Evolutionary conservation across 2,113 vertebrate genomes (phyloP).

Genomic region (Myotis davidii): DNA sequence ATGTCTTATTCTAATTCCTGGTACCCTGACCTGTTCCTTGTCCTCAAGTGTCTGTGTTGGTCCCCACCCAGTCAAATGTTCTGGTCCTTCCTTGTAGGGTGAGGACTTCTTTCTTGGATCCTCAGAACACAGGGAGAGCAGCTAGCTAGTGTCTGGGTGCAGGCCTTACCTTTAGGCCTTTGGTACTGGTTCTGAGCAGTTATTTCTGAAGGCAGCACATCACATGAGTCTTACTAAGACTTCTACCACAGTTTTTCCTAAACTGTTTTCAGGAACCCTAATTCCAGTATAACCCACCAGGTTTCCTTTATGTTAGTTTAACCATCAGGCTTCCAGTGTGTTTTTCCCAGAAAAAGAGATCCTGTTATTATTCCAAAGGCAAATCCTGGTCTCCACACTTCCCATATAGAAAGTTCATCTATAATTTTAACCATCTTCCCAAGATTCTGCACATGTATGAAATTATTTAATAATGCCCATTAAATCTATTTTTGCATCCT

Average conservation of each 20-base stretch:
- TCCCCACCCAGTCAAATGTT: neutral
- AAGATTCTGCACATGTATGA: neutral
- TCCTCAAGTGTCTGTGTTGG: neutral
- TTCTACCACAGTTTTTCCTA: neutral
- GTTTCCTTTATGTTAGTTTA: neutral
- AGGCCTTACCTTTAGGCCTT: neutral
- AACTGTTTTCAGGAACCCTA: neutral
- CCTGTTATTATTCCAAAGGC: neutral
- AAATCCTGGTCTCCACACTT: neutral
- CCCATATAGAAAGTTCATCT: neutral
- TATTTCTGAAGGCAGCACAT: neutral
- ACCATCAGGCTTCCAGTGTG: neutral
- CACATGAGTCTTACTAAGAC: neutral
- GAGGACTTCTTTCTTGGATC: neutral
- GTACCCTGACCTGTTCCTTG: neutral
- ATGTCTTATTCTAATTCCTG: neutral
- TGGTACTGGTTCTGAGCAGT: neutral
- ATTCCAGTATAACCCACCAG: neutral
- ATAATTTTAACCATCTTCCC: conserved; percentile 41
- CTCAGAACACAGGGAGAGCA: neutral
- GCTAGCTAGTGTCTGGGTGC: neutral
- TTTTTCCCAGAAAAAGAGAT: neutral
- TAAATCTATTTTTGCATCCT: conserved; percentile 32
- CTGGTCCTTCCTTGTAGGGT: neutral
- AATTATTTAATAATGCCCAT: neutral